Evolutionary conservation across 2,888 invertebrate species (phyloP).

Genomic region (Empis stercorea): DNA sequence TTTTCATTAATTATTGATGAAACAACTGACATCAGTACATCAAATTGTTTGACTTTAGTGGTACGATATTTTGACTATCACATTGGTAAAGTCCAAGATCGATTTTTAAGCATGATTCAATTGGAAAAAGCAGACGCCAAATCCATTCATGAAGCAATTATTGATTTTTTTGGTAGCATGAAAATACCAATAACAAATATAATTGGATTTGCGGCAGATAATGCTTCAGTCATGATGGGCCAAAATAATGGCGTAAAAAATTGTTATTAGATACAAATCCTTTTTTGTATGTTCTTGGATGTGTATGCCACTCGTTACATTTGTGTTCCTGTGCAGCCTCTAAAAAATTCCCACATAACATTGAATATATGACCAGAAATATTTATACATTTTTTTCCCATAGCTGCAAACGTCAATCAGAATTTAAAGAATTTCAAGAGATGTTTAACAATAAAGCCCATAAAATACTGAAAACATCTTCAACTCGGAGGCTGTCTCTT

Average conservation of each 20-base stretch:
- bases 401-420: slow-evolving; percentile 18
- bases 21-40: neutral
- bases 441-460: slow-evolving; percentile 11
- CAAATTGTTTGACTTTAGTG: neutral
- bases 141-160: slow-evolving; percentile 5
- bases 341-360: slow-evolving; percentile 15
- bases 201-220: slow-evolving; percentile 20
- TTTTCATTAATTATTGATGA: slow-evolving; percentile 3
- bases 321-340: slow-evolving; percentile 19
- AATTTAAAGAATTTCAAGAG: slow-evolving; percentile 18
- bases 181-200: slow-evolving; percentile 13
- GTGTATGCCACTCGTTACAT: slow-evolving; percentile 19
- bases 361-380: slow-evolving; percentile 17
- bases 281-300: slow-evolving; percentile 18
- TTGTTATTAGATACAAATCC: slow-evolving; percentile 14
- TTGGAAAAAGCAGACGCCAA: slow-evolving; percentile 2
- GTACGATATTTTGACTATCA: neutral
- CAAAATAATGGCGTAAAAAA: slow-evolving; percentile 14
- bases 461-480: neutral
- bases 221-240: slow-evolving; percentile 21
- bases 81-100: neutral
- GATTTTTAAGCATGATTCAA: neutral
- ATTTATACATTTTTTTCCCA: slow-evolving; percentile 18
- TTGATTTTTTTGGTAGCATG: slow-evolving; percentile 4
- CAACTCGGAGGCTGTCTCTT: neutral